Conservation (phyloP, 2,888 invertebrate genomes). For the Dynastes tityus region DNA sequence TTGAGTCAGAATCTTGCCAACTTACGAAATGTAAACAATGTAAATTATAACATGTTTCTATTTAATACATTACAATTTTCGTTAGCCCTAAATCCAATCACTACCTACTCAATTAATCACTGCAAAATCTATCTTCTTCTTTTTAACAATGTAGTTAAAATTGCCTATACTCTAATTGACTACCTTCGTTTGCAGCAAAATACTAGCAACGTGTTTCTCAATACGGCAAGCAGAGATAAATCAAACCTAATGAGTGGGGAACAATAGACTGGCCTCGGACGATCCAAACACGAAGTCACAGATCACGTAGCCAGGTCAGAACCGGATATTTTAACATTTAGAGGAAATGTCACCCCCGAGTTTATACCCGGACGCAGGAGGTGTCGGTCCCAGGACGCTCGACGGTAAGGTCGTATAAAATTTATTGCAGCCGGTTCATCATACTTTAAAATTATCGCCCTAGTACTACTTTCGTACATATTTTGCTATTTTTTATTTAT, state of each 20-base stretch:
- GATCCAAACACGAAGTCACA: slow-evolving; percentile 66
- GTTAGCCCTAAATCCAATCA: too few species aligned
- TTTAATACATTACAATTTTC: too few species aligned
- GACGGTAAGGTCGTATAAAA: slow-evolving; percentile 59
- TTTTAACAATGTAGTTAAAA: too few species aligned
- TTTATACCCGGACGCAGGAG: slow-evolving; percentile 56
- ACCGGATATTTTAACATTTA: slow-evolving; percentile 67
- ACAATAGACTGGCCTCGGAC: slow-evolving; percentile 60
- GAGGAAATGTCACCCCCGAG: slow-evolving; percentile 67
- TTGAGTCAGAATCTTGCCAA: too few species aligned
- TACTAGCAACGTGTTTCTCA: neutral
- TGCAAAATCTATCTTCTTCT: too few species aligned
- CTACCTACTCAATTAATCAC: too few species aligned
- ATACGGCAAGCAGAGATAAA: slow-evolving; percentile 57
- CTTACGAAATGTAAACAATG: too few species aligned
- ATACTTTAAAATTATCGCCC: slow-evolving; percentile 48
- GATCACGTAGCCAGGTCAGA: slow-evolving; percentile 67
- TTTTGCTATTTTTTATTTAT: slow-evolving; percentile 23
- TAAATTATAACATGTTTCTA: too few species aligned
- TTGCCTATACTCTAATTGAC: too few species aligned
- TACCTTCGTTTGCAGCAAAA: too few species aligned
- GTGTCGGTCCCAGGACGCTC: slow-evolving; percentile 34
- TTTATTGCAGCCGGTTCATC: slow-evolving; percentile 54
- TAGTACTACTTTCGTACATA: slow-evolving; percentile 14
- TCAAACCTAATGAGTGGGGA: slow-evolving; percentile 65